phyloP scores from a whole-genome alignment of 2,113 vertebrate genomes.

The Isurus oxyrinchus region DNA sequence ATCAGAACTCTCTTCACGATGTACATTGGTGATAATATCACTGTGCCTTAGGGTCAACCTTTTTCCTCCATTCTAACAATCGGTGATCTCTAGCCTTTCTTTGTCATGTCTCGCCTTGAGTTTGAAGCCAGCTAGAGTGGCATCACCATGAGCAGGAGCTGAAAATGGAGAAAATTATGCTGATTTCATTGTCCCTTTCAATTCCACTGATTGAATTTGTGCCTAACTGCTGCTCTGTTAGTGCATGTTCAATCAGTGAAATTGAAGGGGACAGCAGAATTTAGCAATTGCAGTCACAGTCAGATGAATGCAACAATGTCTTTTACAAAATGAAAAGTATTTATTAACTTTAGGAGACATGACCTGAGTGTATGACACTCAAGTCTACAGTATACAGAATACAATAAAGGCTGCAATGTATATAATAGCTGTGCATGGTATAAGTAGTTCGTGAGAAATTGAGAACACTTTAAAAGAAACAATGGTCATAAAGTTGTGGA shows the following conservation, averaged over 20 bases:
- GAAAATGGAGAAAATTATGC: background rate
- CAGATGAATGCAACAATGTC: background rate
- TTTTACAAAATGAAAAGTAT: background rate
- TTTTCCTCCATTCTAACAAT: background rate
- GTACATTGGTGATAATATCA: background rate
- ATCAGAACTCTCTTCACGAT: background rate
- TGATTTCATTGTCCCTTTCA: background rate
- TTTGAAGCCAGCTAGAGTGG: background rate
- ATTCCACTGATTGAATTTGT: background rate
- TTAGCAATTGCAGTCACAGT: conserved; percentile 9
- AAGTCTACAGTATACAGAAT: background rate
- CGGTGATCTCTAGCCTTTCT: background rate
- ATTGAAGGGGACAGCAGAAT: background rate
- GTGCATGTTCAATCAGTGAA: background rate
- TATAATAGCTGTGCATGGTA: background rate
- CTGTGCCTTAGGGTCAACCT: background rate
- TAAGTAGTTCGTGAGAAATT: background rate
- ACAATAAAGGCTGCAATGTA: background rate
- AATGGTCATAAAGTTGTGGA: background rate
- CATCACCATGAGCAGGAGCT: background rate
- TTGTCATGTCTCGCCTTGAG: background rate
- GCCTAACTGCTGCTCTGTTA: background rate
- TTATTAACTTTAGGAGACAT: background rate
- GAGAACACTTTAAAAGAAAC: background rate
- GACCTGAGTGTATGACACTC: background rate